phyloP scores from a whole-genome alignment of 2,113 vertebrate species.

The Osmerus mordax region DNA sequence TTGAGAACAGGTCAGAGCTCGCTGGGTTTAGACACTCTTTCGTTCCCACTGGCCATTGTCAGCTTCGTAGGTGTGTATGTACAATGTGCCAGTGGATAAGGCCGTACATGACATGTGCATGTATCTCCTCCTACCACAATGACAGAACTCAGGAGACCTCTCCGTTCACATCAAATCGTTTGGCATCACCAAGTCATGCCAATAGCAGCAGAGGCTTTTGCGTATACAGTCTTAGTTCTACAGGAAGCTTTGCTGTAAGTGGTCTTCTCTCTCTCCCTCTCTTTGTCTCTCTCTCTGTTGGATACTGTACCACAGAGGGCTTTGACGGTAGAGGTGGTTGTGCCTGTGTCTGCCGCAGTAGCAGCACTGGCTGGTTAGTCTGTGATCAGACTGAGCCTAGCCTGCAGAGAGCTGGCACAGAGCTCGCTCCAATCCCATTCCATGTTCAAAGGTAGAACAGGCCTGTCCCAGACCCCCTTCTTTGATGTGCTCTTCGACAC shows the following conservation, averaged over 20 bases:
- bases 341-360: constrained; percentile 70
- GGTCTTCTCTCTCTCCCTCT: constrained; percentile 41
- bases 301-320: constrained; percentile 42
- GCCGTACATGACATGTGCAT: constrained; percentile 12
- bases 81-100: constrained; percentile 36
- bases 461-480: constrained; percentile 70
- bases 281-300: constrained; percentile 50
- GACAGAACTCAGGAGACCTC: neutral
- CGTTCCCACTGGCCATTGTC: constrained; percentile 15
- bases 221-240: constrained; percentile 47
- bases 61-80: constrained; percentile 38
- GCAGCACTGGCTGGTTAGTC: constrained; percentile 64
- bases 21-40: constrained; percentile 34
- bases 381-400: constrained; percentile 74
- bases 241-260: constrained; percentile 51
- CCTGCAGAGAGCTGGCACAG: constrained; percentile 78
- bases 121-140: constrained; percentile 32
- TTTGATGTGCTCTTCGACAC: constrained; percentile 86
- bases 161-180: neutral
- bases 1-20: constrained; percentile 52
- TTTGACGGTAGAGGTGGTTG: constrained; percentile 64
- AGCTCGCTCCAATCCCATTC: constrained; percentile 76
- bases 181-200: constrained; percentile 26
- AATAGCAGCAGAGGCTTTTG: constrained; percentile 55
- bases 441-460: constrained; percentile 83